Conservation (phyloP, 2,113 vertebrate species). For the Globicephala melas region DNA sequence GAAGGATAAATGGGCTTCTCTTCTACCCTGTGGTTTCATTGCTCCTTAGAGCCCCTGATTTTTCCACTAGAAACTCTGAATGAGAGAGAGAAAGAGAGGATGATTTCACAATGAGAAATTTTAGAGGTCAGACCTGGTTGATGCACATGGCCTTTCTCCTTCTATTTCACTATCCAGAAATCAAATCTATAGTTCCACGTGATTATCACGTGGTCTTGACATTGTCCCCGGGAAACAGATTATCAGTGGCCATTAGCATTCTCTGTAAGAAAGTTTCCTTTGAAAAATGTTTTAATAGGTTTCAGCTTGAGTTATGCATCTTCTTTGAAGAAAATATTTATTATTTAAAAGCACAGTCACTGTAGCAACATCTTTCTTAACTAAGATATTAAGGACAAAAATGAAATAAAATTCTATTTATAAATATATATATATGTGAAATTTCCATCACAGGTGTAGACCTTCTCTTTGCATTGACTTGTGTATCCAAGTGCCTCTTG, state of each 20-base stretch:
- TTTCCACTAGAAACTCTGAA: neutral
- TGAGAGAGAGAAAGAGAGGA: accelerated
- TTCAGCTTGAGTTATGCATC: neutral
- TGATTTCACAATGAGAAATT: neutral
- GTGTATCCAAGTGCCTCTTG: accelerated
- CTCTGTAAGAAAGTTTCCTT: neutral
- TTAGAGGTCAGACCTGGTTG: neutral
- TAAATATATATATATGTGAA: neutral
- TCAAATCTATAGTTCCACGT: neutral
- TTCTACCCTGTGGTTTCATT: neutral
- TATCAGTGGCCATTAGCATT: neutral
- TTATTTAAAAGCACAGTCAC: neutral
- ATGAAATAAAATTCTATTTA: neutral
- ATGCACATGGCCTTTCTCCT: neutral
- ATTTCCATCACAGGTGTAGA: neutral
- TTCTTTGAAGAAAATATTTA: neutral
- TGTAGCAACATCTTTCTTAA: neutral
- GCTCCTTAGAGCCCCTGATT: neutral
- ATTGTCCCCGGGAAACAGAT: neutral
- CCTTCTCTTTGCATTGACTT: neutral
- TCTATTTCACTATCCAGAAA: no score
- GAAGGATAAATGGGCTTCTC: neutral
- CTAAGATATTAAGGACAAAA: neutral
- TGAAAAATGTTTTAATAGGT: neutral
- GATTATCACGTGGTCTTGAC: neutral